phyloP scores from a whole-genome alignment of 30 jellyfish, hydroid and myxozoan genomes.

The Turritopsis rubra region DNA sequence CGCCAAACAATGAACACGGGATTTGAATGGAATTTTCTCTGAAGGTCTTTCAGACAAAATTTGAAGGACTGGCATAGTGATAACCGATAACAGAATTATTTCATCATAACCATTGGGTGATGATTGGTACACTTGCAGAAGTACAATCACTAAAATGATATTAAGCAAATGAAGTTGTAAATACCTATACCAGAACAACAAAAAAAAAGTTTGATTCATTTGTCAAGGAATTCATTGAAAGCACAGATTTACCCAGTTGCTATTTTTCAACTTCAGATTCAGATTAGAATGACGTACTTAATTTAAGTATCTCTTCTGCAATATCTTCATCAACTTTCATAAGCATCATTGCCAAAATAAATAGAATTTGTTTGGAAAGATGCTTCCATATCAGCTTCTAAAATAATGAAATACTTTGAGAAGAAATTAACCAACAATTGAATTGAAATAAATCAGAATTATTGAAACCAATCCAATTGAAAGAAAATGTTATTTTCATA shows the following conservation, averaged over 20 bases:
- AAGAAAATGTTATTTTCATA: too few relatives aligned
- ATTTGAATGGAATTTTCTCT: not conserved
- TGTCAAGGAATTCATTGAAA: too few relatives aligned
- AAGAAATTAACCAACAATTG: not conserved
- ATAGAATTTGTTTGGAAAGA: not conserved
- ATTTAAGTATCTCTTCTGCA: not conserved
- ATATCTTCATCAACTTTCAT: not conserved
- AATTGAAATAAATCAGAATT: not conserved
- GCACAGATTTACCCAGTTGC: too few relatives aligned
- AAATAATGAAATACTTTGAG: not conserved
- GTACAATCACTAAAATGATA: not conserved
- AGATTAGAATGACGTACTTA: not conserved
- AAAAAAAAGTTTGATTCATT: too few relatives aligned
- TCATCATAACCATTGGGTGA: not conserved
- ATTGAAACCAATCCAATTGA: not conserved
- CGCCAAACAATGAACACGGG: not conserved
- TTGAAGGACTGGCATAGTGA: not conserved
- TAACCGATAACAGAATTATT: not conserved
- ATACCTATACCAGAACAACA: not conserved
- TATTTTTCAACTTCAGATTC: not conserved
- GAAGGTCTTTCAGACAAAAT: not conserved
- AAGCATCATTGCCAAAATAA: conserved; percentile 1
- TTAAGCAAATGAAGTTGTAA: too few relatives aligned
- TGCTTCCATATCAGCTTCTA: not conserved
- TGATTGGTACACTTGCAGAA: not conserved